Conservation (phyloP, 2,797 vertebrate genomes). For the Chaenodraco wilsoni region DNA sequence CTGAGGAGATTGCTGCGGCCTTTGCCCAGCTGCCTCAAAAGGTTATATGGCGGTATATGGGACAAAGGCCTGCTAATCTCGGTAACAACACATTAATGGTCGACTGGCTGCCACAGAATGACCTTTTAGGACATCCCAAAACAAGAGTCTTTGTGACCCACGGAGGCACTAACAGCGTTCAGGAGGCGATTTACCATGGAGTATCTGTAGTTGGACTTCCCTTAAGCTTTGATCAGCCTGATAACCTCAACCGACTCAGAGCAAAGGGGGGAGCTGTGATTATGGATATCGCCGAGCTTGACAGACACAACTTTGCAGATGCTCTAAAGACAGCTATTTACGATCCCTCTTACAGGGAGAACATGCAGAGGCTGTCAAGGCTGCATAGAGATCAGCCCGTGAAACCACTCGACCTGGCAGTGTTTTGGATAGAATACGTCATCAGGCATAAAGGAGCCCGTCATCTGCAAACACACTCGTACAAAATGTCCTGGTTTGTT, state of each 20-base stretch:
- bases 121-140: slow-evolving; percentile 82
- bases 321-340: slow-evolving; percentile 70
- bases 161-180: slow-evolving; percentile 80
- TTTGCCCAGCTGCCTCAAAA: slow-evolving; percentile 82
- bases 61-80: slow-evolving; percentile 69
- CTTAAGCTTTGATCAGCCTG: slow-evolving; percentile 79
- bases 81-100: slow-evolving; percentile 82
- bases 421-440: slow-evolving; percentile 85
- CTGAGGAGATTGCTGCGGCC: slow-evolving; percentile 80
- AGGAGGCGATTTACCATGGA: slow-evolving; percentile 82
- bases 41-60: slow-evolving; percentile 79
- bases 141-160: slow-evolving; percentile 79
- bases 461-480: slow-evolving; percentile 72
- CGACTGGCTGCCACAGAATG: slow-evolving; percentile 83
- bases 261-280: slow-evolving; percentile 73
- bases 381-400: slow-evolving; percentile 78
- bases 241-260: slow-evolving; percentile 77
- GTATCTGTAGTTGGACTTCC: slow-evolving; percentile 74
- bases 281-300: slow-evolving; percentile 63
- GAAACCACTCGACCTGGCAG: slow-evolving; percentile 74
- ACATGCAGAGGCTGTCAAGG: slow-evolving; percentile 80
- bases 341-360: slow-evolving; percentile 75
- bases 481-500: slow-evolving; percentile 79
- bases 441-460: slow-evolving; percentile 80
- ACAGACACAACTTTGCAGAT: slow-evolving; percentile 68